Evolutionary conservation across 2,888 invertebrate species (phyloP), one percentile per base, ranked within the genome.

Genomic region (Lingula anatina): DNA sequence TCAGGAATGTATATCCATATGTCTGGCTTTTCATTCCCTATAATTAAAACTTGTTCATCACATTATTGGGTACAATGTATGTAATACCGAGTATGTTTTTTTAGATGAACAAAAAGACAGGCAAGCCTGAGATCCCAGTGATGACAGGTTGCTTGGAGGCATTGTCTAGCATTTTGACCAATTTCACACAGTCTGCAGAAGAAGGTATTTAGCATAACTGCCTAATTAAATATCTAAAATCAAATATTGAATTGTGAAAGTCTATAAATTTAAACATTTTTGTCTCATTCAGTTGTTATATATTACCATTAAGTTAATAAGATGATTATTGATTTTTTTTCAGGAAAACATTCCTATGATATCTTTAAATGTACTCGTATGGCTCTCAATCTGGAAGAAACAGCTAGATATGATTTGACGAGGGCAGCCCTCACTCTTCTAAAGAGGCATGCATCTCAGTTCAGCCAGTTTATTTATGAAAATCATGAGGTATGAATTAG

Each of bases 391-490:
- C 61, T 65, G 1, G 59, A 60, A 26, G 58, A 62, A 2, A 55
- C 62, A 27, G 56, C 68, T 5, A 55, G 69, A 45, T 75, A 70
- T 59, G 71, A 71, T 39, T 64, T 73, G 42, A 69, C 71, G 0
- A 61, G 54, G 54, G 68, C 76, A 48, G 80, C 79, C 1, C 61
- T 83, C 24, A 64, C 66, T 35, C 68, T 83, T 51, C 69, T 83
- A 35, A 66, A 73, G 3, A 70, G 70, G 45, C 80, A 82, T 65
- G 73, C 79, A 2, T 55, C 62, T n/a, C 68, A 81, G 53, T 81
- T 83, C 60, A 62, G 69, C 40, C 60, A 63, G 47, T 73, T 63
- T 51, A 51, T 74, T 20, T 56, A 71, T 24, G 72, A 74, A 38
- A 70, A 71, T 45, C 65, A 71, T 54, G 53, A 71, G 64, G 73